Evolutionary conservation across 2,888 invertebrate genomes (phyloP), one percentile per base, ranked within the genome.

Genomic region (Xanthorhoe designata): DNA sequence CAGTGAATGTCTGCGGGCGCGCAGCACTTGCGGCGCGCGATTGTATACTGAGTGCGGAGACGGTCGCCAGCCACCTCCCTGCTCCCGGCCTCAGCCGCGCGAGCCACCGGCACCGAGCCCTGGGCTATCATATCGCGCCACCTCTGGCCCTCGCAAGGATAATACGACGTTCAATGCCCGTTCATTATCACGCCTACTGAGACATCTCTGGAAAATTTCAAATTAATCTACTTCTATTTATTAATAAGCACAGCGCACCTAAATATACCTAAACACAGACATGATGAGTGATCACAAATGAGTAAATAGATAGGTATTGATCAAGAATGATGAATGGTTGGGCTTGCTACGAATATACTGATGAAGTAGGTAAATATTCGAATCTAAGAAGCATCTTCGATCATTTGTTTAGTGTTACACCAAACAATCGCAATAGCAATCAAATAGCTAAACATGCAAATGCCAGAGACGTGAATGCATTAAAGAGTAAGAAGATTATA

Each of bases 1-100:
- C 84, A 80, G 84, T 84, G 85, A 85, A 79, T 79, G 83, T 80
- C 74, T 78, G 89, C 90, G 91, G 84, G 87, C 92, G 92, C 91
- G 91, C 92, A 88, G 81, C 88, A 87, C 87, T 87, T 81, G 83
- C 82, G 87, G 83, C 91, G 92, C 85, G 89, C 91, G 90, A 86
- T 84, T 87, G 86, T 87, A 85, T 73, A 92, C 92, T 93, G 92
- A 91, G 76, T 84, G 82, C 81, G 85, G 79, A 80, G 78, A 62
- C 66, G 79, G 85, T 84, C 84, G 83, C 78, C 86, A 86, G 81
- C 86, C 88, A 85, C 86, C 86, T 82, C 91, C 89, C 83, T 85
- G 83, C 86, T 87, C 89, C 90, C 90, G 87, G 85, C 90, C 90
- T 88, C 90, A 89, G 82, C 82, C 87, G 86, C 85, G 24, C 61